A percentile compares a stretch with the other conserved stretches of the same genome.
These are phyloP conservation scores for Reticulitermes lucifugus DNA, from an alignment of 2,888 invertebrate genomes.

Conservation along the genomic window DNA sequence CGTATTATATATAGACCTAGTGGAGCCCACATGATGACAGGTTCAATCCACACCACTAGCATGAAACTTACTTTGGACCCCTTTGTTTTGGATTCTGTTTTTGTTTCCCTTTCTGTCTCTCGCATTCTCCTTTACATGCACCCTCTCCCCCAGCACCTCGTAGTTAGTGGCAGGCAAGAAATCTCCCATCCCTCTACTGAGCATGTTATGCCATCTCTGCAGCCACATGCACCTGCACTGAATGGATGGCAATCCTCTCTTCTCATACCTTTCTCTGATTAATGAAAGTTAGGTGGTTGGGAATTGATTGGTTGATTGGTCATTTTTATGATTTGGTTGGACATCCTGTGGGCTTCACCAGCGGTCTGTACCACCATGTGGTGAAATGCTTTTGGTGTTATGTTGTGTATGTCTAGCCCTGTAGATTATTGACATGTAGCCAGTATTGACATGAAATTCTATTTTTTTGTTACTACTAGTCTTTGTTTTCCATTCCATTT, in stretches of 20 bases:
- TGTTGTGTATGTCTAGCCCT: slow-evolving; percentile 45
- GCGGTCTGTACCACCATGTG: slow-evolving; percentile 50
- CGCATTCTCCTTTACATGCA: slow-evolving; percentile 2
- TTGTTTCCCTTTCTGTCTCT: slow-evolving; percentile 24
- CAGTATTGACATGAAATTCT: slow-evolving; percentile 45
- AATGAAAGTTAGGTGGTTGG: not conserved
- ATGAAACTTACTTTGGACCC: not conserved
- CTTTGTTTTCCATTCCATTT: slow-evolving; percentile 45
- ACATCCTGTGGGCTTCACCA: slow-evolving; percentile 55
- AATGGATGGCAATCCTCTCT: not conserved
- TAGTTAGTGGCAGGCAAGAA: not conserved
- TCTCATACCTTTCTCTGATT: not conserved
- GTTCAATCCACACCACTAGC: slow-evolving; percentile 7
- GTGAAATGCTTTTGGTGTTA: slow-evolving; percentile 53
- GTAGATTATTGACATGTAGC: slow-evolving; percentile 53
- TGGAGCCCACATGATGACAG: slow-evolving; percentile 52
- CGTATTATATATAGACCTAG: slow-evolving; percentile 48
- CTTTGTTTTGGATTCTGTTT: slow-evolving; percentile 1
- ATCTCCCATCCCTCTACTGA: not conserved
- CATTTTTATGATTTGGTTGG: not conserved
- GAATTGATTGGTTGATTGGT: not conserved
- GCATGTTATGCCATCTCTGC: not conserved
- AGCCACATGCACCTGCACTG: slow-evolving; percentile 5
- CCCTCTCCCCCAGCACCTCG: not conserved
- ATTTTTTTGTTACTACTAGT: slow-evolving; percentile 40